Base-by-base conservation (phyloP, 1,140 invertebrate genomes). In the Drosophila paulistorum region DNA sequence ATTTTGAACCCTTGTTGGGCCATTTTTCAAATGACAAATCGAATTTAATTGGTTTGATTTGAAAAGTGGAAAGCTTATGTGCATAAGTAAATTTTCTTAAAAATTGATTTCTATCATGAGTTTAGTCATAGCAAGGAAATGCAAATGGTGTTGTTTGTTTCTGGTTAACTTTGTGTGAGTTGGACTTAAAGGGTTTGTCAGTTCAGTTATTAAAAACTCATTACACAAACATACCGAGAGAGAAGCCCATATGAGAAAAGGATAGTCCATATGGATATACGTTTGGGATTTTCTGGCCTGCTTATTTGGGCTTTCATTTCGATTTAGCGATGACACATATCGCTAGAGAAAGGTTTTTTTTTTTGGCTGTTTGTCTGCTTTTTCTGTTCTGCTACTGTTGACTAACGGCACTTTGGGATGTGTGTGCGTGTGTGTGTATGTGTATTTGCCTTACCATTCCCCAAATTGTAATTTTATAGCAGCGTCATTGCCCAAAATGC, bases 391-490 rank as follows among this genome's bases (percentile, higher is more conserved):
- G 30, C 54, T 73, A 55, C 68, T 81, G 63, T 81, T 81, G 82
- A 84, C 77, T 68, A 81, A 81, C 48, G 77, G 55, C 65, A 77
- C 75, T 81, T 51, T 39, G 48, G 79, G 64, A 71, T 45, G 20
- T 23, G 73, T 70, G 51, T 48, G 54, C 30, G 51, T 48, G 9
- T 61, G 37, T 65, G 62, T 39, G 14, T 41, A 62, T 68, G 68
- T 81, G 71, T 79, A 71, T 79, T 79, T 86, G 83, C 76, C 79
- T 74, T 87, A 83, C 83, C 82, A 86, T 86, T 86, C 83, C 83
- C 83, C 83, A 86, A 86, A 86, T 86, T 86, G 82, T 86, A 86
- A 86, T 86, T 86, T 86, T 86, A 86, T 86, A 86, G 82, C 83
- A 79, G 76, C 83, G 79, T 87, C 83, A 87, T 86, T 86, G 83